Conservation (phyloP, 2,888 invertebrate genomes). For the Leptothorax acervorum region DNA sequence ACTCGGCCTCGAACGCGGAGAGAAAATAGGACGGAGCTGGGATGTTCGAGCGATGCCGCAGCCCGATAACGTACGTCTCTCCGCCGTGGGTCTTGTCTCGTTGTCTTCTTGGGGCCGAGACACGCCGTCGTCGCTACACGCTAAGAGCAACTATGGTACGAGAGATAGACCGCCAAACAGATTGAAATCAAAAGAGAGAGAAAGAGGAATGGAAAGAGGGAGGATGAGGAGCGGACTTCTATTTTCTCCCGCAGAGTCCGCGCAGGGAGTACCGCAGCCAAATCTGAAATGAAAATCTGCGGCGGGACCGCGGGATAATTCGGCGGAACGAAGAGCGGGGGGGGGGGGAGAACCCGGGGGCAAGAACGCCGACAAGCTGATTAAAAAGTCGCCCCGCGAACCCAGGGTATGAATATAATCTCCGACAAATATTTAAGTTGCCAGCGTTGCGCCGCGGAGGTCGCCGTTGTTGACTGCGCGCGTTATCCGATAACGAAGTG, state of each 20-base stretch:
- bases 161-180: slow-evolving; percentile 76
- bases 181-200: slow-evolving; percentile 77
- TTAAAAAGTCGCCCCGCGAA: slow-evolving; percentile 65
- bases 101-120: slow-evolving; percentile 73
- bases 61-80: slow-evolving; percentile 71
- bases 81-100: slow-evolving; percentile 71
- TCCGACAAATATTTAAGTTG: slow-evolving; percentile 55
- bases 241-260: slow-evolving; percentile 70
- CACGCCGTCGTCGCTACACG: slow-evolving; percentile 43
- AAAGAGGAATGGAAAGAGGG: neutral
- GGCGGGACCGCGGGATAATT: slow-evolving; percentile 74
- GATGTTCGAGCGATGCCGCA: slow-evolving; percentile 71
- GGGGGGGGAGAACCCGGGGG: neutral
- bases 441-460: slow-evolving; percentile 24
- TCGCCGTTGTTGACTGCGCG: slow-evolving; percentile 50
- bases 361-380: slow-evolving; percentile 59
- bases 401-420: slow-evolving; percentile 46
- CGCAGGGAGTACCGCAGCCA: slow-evolving; percentile 71
- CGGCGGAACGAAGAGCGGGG: slow-evolving; percentile 47
- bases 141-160: slow-evolving; percentile 47
- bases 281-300: slow-evolving; percentile 82
- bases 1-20: slow-evolving; percentile 4
- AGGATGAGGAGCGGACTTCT: slow-evolving; percentile 63
- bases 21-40: slow-evolving; percentile 50
- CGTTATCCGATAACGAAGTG: slow-evolving; percentile 50